These are phyloP conservation scores for Pseudoatta argentina DNA, from an alignment of 1,140 invertebrate species.

Conservation along the genomic window DNA sequence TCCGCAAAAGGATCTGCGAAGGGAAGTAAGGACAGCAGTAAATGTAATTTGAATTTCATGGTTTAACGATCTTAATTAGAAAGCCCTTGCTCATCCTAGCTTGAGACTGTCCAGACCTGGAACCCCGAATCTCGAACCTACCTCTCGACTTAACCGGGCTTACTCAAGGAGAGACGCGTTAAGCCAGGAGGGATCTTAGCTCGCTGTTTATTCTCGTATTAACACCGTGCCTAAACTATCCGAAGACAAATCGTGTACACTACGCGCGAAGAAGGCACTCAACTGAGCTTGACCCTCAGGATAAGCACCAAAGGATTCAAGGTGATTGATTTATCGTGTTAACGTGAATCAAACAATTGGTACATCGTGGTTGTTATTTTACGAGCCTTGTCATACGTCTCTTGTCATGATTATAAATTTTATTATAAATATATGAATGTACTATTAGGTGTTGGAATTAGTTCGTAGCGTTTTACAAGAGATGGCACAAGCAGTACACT, in stretches of 20 bases:
- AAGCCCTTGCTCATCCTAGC: slow-evolving; percentile 77
- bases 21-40: slow-evolving; percentile 76
- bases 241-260: slow-evolving; percentile 77
- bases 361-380: neutral
- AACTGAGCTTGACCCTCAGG: slow-evolving; percentile 62
- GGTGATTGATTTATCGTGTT: slow-evolving; percentile 54
- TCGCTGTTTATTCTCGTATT: slow-evolving; percentile 79
- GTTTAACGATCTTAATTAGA: slow-evolving; percentile 82
- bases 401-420: neutral
- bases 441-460: too few species aligned
- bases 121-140: slow-evolving; percentile 78
- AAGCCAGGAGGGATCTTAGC: slow-evolving; percentile 77
- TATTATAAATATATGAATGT: neutral
- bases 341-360: slow-evolving; percentile 1
- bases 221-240: slow-evolving; percentile 77
- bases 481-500: too few species aligned
- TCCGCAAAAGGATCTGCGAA: slow-evolving; percentile 72
- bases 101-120: slow-evolving; percentile 74
- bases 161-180: slow-evolving; percentile 78
- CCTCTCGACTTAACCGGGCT: slow-evolving; percentile 77
- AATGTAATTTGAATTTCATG: slow-evolving; percentile 82
- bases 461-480: too few species aligned
- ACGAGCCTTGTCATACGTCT: neutral
- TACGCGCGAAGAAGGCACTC: slow-evolving; percentile 62
- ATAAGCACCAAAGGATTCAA: slow-evolving; percentile 58